Evolutionary conservation across 30 jellyfish, hydroid and myxozoan species (phyloP), one percentile per base, ranked within the genome.

Genomic region (Aurelia aurita): DNA sequence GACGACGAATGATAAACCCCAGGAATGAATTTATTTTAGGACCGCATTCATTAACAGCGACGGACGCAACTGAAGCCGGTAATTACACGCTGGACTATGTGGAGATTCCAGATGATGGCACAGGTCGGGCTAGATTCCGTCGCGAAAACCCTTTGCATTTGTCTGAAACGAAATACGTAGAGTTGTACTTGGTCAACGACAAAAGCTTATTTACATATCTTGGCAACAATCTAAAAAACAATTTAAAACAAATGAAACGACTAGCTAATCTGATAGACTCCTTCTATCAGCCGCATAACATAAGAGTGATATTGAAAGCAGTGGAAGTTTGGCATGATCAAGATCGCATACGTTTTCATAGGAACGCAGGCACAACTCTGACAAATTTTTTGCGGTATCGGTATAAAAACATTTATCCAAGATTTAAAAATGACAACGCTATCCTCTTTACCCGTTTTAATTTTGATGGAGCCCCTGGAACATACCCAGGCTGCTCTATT

Each of bases 181-280:
- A 90, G 82, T 27, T 90, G 61, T 90, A 80, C 66, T 27, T 90
- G 43, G 96, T 90, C 28, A 68, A 67, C 58, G 97, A 90, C 72
- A 31, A 72, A 20, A 82, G 89, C 29, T 65, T 54, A 54, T 90
- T 57, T 44, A 25, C 21, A 44, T 74, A 53, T 66, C 80, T 59
- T 16, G 88, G 69, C 19, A 82, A 59, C 23, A 90, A 84, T 67
- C 34, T 60, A 1, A 47, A 80, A 18, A 53, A 69, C 47, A 58
- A 60, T 26, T 77, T 32, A 67, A 57, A 74, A 54, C 54, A 96
- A 25, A 19, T 77, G 28, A 77, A 90, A 54, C 80, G 23, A 16
- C 58, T 90, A 23, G 90, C 96, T 14, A 74, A 75, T 34, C 27
- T 75, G 13, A 47, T 90, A 57, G 97, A 90, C 25, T 46, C 84